These are phyloP conservation scores for Neopelma chrysocephalum DNA, from an alignment of 2,797 vertebrate species.

Conservation along the genomic window DNA sequence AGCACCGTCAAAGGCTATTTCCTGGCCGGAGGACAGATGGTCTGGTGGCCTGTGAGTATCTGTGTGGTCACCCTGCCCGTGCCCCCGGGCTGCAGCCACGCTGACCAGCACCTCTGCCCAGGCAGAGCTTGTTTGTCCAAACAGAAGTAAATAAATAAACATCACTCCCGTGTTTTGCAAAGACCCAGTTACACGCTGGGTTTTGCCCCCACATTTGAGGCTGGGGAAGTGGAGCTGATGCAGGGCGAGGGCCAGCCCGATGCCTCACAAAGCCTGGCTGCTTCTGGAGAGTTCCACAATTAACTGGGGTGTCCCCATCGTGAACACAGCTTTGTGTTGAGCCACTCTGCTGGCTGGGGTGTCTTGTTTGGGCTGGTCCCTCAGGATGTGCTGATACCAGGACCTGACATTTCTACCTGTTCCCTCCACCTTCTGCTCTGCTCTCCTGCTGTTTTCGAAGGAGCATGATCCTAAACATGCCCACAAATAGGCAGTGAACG, in stretches of 20 bases:
- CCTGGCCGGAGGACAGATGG: conserved; percentile 93
- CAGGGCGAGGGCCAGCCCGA: rapidly evolving
- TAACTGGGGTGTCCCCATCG: background rate
- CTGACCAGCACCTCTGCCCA: background rate
- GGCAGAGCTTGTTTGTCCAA: background rate
- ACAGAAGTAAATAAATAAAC: too few relatives aligned
- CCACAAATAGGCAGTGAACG: background rate
- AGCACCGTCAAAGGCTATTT: conserved; percentile 95
- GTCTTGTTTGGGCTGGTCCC: background rate
- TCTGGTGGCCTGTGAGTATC: conserved; percentile 95
- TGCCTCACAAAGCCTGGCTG: background rate
- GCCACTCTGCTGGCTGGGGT: background rate
- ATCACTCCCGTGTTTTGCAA: background rate
- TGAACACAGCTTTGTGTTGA: background rate
- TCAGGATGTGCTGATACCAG: background rate
- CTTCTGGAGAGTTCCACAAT: background rate
- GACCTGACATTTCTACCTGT: too few relatives aligned
- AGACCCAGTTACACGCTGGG: rapidly evolving
- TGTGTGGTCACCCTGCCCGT: too few relatives aligned
- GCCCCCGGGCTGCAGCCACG: background rate
- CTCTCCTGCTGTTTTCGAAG: background rate
- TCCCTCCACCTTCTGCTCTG: background rate
- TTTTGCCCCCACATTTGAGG: rapidly evolving
- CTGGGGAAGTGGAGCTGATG: background rate
- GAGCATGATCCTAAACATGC: background rate